A percentile compares a stretch with the other conserved stretches of the same genome.
Evolutionary conservation across 2,888 invertebrate genomes (phyloP).

Genomic region (Mechanitis mazaeus): DNA sequence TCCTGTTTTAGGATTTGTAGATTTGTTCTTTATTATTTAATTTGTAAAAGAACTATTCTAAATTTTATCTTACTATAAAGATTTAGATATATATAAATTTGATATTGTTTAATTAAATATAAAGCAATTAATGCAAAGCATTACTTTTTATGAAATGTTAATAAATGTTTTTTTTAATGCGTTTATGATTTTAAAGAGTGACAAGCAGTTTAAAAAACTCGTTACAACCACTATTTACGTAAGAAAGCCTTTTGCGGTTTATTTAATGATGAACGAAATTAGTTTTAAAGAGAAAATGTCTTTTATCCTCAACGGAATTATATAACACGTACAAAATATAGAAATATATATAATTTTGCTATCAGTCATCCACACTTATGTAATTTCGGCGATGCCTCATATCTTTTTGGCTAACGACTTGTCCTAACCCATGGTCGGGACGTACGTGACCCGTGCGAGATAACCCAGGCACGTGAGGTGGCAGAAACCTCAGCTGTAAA

Average conservation of each 20-base stretch:
- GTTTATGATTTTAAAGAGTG: background rate
- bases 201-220: slow-evolving; percentile 10
- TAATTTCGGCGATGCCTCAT: slow-evolving; percentile 23
- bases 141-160: background rate
- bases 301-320: slow-evolving; percentile 6
- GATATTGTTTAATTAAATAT: no score
- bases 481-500: slow-evolving; percentile 37
- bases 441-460: slow-evolving; percentile 37
- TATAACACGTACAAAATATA: slow-evolving; percentile 13
- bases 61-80: no score
- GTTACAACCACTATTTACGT: slow-evolving; percentile 13
- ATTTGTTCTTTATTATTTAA: no score
- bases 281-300: slow-evolving; percentile 10
- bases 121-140: no score
- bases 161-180: slow-evolving; percentile 1
- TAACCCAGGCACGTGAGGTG: slow-evolving; percentile 42
- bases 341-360: background rate
- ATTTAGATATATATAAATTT: background rate
- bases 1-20: no score
- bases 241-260: slow-evolving; percentile 14
- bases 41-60: no score
- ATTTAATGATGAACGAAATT: slow-evolving; percentile 18
- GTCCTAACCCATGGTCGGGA: slow-evolving; percentile 28
- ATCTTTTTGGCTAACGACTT: slow-evolving; percentile 24
- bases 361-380: slow-evolving; percentile 8